A percentile compares a stretch with the other conserved stretches of the same genome.
These are phyloP conservation scores for Cyprinodon diabolis DNA, from an alignment of 2,797 vertebrate genomes.

Conservation along the genomic window DNA sequence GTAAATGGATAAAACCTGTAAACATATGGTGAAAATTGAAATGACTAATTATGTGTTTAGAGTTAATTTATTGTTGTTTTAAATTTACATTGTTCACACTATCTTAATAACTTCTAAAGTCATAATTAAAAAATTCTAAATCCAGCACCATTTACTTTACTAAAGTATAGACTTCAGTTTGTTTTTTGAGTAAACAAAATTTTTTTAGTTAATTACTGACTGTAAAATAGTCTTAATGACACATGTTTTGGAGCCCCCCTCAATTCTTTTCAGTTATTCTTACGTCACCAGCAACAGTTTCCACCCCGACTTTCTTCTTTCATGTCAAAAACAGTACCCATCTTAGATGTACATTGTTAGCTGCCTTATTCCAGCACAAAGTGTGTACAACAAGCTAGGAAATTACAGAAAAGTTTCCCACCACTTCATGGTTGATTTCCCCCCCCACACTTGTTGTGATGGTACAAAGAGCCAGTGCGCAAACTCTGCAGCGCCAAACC, in stretches of 20 bases:
- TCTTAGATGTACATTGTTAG: conserved; percentile 6
- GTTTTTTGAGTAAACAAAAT: not conserved
- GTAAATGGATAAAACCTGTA: not conserved
- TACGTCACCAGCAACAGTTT: conserved; percentile 25
- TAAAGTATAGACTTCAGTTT: not conserved
- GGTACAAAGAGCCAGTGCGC: conserved; percentile 11
- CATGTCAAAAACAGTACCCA: not conserved
- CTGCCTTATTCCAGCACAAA: conserved; percentile 27
- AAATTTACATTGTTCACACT: not conserved
- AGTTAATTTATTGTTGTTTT: not conserved
- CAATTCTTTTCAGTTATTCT: conserved; percentile 4
- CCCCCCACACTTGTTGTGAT: conserved; percentile 25
- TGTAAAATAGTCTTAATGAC: not conserved
- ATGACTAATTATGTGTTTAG: not conserved
- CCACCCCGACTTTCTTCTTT: conserved; percentile 13
- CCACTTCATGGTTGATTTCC: conserved; percentile 29
- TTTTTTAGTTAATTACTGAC: too few species aligned
- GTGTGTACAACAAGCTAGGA: conserved; percentile 43
- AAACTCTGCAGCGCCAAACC: conserved; percentile 51
- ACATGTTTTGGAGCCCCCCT: not conserved
- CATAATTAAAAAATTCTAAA: not conserved
- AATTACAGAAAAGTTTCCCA: conserved; percentile 61
- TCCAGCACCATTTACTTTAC: not conserved
- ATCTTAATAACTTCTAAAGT: not conserved
- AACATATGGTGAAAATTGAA: not conserved